A percentile compares a stretch with the other conserved stretches of the same genome.
These are phyloP conservation scores for Blera fallax DNA, from an alignment of 2,888 invertebrate species.

Conservation along the genomic window DNA sequence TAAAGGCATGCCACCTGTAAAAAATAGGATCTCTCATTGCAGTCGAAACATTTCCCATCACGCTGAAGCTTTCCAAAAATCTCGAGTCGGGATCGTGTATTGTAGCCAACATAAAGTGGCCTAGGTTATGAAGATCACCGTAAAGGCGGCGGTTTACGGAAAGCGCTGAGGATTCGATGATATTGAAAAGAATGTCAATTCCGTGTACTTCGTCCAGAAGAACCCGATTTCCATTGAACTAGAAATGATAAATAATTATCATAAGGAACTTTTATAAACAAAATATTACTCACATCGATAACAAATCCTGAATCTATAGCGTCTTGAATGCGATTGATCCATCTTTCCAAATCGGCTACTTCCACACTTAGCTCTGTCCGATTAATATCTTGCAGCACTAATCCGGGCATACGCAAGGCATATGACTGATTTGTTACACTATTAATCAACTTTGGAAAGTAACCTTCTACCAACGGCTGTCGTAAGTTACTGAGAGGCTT, in stretches of 20 bases:
- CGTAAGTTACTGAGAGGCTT: conserved; percentile 86
- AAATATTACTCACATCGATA: conserved; percentile 83
- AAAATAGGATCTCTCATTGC: conserved; percentile 94
- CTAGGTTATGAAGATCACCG: conserved; percentile 92
- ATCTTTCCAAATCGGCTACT: conserved; percentile 85
- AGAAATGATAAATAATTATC: neutral
- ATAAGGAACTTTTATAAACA: neutral
- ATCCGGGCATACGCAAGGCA: conserved; percentile 85
- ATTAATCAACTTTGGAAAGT: conserved; percentile 89
- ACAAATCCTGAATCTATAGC: conserved; percentile 87
- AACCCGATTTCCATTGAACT: conserved; percentile 76
- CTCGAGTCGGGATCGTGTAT: conserved; percentile 90
- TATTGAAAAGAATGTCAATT: conserved; percentile 90
- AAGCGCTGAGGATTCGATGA: conserved; percentile 88
- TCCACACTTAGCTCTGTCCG: conserved; percentile 81
- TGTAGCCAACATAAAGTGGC: conserved; percentile 89
- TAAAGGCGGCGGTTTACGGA: conserved; percentile 87
- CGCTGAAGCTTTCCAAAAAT: conserved; percentile 87
- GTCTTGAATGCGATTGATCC: conserved; percentile 87
- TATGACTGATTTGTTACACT: conserved; percentile 84
- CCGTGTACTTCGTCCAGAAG: conserved; percentile 83
- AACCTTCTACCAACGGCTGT: conserved; percentile 88
- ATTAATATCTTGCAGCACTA: conserved; percentile 84
- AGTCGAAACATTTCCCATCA: conserved; percentile 91
- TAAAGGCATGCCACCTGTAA: conserved; percentile 92